Evolutionary conservation across 2,888 invertebrate species (phyloP).

Genomic region (Athetis lepigone): DNA sequence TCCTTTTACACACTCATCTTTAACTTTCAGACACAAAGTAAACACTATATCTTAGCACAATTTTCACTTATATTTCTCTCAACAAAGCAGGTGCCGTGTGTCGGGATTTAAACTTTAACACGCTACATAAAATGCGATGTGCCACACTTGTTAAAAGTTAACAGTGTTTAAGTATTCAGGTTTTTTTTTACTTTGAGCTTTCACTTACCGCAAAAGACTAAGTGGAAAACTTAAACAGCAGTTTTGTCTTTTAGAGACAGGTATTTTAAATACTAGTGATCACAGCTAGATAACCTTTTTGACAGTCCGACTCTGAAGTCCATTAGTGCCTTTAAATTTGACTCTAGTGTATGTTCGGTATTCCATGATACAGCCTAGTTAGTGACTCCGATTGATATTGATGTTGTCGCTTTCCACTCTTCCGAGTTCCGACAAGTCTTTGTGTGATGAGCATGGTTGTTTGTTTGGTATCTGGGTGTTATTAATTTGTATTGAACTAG

Average conservation of each 20-base stretch:
- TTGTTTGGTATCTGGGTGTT: too few species aligned
- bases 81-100: constrained; percentile 10
- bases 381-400: too few species aligned
- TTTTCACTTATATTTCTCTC: neutral
- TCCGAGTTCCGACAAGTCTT: too few species aligned
- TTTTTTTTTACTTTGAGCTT: neutral
- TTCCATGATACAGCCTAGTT: too few species aligned
- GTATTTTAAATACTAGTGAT: too few species aligned
- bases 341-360: too few species aligned
- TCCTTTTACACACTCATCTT: neutral
- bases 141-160: constrained; percentile 11
- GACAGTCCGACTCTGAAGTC: too few species aligned
- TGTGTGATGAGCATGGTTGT: too few species aligned
- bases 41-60: constrained; percentile 10
- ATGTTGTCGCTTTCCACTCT: too few species aligned
- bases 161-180: constrained; percentile 18
- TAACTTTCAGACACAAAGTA: constrained; percentile 15
- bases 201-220: neutral
- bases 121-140: constrained; percentile 2
- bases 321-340: too few species aligned
- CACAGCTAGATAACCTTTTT: too few species aligned
- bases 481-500: too few species aligned
- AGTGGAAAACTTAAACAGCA: neutral
- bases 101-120: constrained; percentile 2
- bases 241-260: neutral